Evolutionary conservation across 2,113 vertebrate species (phyloP).

Genomic region (Poeciliopsis retropinna): DNA sequence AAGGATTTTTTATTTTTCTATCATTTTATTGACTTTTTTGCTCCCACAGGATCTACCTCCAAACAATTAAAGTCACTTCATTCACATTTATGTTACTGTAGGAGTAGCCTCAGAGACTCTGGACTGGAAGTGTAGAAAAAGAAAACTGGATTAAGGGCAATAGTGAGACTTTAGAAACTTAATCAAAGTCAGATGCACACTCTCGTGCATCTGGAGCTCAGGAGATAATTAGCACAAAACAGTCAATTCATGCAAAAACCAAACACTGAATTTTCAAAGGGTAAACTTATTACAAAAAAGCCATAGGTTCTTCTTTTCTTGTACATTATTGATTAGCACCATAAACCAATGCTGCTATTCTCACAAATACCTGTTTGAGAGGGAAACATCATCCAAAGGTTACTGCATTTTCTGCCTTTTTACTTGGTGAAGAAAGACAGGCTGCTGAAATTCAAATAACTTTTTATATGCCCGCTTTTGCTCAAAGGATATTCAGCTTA

Average conservation of each 20-base stretch:
- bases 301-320: not conserved
- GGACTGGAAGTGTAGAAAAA: slow-evolving; percentile 34
- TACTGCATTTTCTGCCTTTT: not conserved
- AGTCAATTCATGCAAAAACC: not conserved
- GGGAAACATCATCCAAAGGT: not conserved
- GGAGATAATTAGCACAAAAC: not conserved
- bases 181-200: slow-evolving; percentile 26
- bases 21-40: slow-evolving; percentile 42
- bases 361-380: not conserved
- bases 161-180: slow-evolving; percentile 25
- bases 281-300: too few relatives aligned
- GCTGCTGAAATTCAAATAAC: not conserved
- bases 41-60: slow-evolving; percentile 25
- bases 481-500: not conserved
- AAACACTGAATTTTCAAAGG: not conserved
- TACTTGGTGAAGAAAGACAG: not conserved
- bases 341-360: not conserved
- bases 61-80: slow-evolving; percentile 41
- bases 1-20: slow-evolving; percentile 28
- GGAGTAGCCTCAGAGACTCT: slow-evolving; percentile 10
- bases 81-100: slow-evolving; percentile 46
- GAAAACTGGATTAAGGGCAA: slow-evolving; percentile 46
- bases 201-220: not conserved
- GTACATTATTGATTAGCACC: not conserved
- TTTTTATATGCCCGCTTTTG: not conserved